These are phyloP conservation scores for Chamaea fasciata DNA, from an alignment of 2,113 vertebrate species.

Conservation along the genomic window DNA sequence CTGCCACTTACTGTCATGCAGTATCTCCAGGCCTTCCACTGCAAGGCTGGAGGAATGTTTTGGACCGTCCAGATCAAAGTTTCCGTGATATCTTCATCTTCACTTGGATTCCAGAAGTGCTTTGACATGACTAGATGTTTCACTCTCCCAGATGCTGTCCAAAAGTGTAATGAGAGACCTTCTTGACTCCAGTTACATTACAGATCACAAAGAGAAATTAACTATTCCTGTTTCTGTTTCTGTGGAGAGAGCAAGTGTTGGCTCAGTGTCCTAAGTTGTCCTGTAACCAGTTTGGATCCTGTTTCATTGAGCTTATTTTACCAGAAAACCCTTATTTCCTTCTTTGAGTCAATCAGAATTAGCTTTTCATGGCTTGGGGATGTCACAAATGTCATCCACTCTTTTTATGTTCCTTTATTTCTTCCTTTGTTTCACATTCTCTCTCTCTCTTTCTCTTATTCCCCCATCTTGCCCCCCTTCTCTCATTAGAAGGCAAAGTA, in stretches of 20 bases:
- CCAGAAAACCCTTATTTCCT: neutral
- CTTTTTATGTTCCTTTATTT: neutral
- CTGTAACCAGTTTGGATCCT: neutral
- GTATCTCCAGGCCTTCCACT: neutral
- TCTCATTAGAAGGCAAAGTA: neutral
- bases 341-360: neutral
- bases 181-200: neutral
- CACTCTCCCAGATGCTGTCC: neutral
- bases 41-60: slow-evolving; percentile 17
- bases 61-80: neutral
- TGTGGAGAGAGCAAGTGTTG: neutral
- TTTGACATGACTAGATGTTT: slow-evolving; percentile 4
- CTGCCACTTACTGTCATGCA: slow-evolving; percentile 34
- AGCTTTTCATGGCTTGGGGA: neutral
- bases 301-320: neutral
- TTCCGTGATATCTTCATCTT: slow-evolving; percentile 34
- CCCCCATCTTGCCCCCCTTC: neutral
- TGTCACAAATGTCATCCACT: neutral
- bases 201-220: neutral
- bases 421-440: neutral
- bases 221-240: neutral
- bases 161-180: neutral
- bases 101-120: slow-evolving; percentile 25
- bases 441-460: neutral
- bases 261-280: neutral